Conservation (phyloP, 2,888 invertebrate genomes). For the Frankliniella fusca region DNA sequence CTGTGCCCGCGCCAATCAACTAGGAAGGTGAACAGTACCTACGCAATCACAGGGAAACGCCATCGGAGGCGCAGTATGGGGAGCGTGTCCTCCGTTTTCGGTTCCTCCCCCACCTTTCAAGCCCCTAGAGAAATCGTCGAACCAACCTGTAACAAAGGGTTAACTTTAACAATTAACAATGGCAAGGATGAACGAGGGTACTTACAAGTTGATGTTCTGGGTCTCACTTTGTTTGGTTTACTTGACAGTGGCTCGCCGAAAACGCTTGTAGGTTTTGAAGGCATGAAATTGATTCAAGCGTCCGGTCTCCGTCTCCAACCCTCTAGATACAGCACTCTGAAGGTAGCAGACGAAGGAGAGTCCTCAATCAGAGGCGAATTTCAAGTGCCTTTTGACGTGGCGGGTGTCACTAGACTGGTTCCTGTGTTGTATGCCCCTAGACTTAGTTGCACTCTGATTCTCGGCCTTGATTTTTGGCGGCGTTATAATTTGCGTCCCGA, state of each 20-base stretch:
- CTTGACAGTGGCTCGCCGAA: not conserved
- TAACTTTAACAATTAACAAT: not conserved
- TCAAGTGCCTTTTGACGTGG: not conserved
- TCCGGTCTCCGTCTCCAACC: too few relatives aligned
- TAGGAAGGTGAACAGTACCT: too few relatives aligned
- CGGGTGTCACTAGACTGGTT: too few relatives aligned
- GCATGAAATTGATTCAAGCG: too few relatives aligned
- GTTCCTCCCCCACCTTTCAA: not conserved
- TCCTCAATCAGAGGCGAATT: not conserved
- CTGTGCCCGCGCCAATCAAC: too few relatives aligned
- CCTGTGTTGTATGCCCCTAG: not conserved
- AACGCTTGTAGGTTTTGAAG: not conserved
- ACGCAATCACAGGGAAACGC: not conserved
- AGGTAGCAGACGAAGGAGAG: too few relatives aligned
- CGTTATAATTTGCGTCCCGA: not conserved
- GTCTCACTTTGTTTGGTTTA: not conserved
- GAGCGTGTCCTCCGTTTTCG: not conserved
- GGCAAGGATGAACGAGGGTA: not conserved
- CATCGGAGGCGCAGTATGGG: not conserved
- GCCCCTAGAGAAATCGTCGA: too few relatives aligned
- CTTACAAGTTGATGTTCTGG: not conserved
- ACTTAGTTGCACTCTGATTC: not conserved
- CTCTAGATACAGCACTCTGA: too few relatives aligned
- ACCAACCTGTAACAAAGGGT: too few relatives aligned
- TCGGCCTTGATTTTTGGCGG: not conserved